These are phyloP conservation scores for Struthidea cinerea DNA, from an alignment of 2,113 vertebrate species.

Conservation along the genomic window DNA sequence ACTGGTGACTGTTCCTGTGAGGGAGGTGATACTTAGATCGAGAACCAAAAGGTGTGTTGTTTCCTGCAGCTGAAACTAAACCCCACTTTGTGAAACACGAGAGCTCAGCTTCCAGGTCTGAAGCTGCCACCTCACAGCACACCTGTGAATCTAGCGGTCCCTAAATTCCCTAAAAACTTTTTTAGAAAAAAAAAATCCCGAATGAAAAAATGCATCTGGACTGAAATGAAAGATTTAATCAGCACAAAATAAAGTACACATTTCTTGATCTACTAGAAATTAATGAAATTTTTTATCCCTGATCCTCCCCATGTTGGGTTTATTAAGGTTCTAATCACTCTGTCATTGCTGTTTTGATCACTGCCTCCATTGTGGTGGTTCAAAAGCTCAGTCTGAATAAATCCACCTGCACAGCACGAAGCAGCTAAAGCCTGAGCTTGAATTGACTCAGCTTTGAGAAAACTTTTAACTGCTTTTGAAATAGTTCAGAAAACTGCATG, in stretches of 20 bases:
- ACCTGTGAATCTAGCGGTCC: neutral
- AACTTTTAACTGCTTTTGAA: neutral
- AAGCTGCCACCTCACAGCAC: neutral
- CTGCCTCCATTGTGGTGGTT: neutral
- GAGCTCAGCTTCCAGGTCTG: neutral
- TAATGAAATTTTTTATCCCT: neutral
- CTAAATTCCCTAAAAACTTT: neutral
- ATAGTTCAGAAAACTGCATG: neutral
- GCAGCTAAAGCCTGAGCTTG: neutral
- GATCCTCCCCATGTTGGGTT: fast-evolving
- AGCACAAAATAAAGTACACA: neutral
- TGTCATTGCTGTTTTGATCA: neutral
- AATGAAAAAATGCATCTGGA: neutral
- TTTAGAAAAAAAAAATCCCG: neutral
- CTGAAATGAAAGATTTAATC: neutral
- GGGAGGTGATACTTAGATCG: neutral
- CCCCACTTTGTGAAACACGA: neutral
- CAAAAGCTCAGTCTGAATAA: neutral
- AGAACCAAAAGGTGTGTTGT: neutral
- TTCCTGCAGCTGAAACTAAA: neutral
- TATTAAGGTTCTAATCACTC: neutral
- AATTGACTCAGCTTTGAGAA: constrained; percentile 6
- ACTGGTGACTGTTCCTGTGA: neutral
- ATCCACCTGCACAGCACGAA: neutral
- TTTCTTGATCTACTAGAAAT: neutral